phyloP scores from a whole-genome alignment of 2,888 invertebrate genomes.

The Agrotis segetum region DNA sequence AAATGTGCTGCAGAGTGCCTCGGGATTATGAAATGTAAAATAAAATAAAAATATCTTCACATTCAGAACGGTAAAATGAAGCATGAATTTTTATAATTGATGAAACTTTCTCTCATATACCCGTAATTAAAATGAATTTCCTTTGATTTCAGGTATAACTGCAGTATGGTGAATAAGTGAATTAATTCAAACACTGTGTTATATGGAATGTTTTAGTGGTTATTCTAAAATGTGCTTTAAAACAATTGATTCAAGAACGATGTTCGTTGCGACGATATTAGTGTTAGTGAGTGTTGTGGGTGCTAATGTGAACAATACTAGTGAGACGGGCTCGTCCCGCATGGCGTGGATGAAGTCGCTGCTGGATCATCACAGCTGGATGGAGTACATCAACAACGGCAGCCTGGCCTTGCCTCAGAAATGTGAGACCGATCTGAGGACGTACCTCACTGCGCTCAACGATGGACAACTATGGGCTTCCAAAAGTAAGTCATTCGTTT shows the following conservation, averaged over 20 bases:
- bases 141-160: conserved; percentile 68
- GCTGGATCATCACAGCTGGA: conserved; percentile 92
- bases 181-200: conserved; percentile 33
- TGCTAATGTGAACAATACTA: conserved; percentile 80
- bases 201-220: conserved; percentile 43
- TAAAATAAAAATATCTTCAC: conserved; percentile 23
- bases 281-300: conserved; percentile 86
- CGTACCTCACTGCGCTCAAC: conserved; percentile 90
- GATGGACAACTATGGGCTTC: conserved; percentile 94
- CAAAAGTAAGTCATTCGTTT: conserved; percentile 92
- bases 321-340: conserved; percentile 76
- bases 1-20: conserved; percentile 20
- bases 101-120: conserved; percentile 6
- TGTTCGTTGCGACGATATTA: conserved; percentile 78
- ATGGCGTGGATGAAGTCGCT: conserved; percentile 93
- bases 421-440: conserved; percentile 91
- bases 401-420: conserved; percentile 79
- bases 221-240: conserved; percentile 61
- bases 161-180: conserved; percentile 61
- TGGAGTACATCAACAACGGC: conserved; percentile 84
- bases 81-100: conserved; percentile 24
- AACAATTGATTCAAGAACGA: conserved; percentile 70
- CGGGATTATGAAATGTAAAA: conserved; percentile 16
- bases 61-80: conserved; percentile 19
- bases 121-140: conserved; percentile 37